Conservation (phyloP, 2,888 invertebrate species). For the Anorthoa munda region DNA sequence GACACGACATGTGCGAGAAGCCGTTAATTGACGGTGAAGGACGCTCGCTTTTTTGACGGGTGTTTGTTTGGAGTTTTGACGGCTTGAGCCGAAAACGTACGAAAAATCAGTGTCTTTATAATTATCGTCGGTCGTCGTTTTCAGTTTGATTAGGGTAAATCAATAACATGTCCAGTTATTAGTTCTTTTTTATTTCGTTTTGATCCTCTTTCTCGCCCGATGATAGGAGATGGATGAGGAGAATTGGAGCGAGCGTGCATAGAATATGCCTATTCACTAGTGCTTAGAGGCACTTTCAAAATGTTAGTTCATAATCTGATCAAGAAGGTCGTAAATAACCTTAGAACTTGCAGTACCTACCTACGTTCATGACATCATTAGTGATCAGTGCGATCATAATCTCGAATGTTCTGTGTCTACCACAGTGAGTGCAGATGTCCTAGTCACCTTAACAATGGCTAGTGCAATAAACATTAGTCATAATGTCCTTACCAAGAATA, state of each 20-base stretch:
- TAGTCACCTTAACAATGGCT: neutral
- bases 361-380: neutral
- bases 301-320: neutral
- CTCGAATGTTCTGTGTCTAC: neutral
- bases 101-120: neutral
- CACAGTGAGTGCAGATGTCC: neutral
- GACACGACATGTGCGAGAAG: neutral
- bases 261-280: neutral
- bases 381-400: neutral
- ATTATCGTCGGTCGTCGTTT: neutral
- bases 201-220: neutral
- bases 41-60: neutral
- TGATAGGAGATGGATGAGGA: neutral
- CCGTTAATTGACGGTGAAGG: conserved; percentile 21
- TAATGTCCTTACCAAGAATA: neutral
- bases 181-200: neutral
- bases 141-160: too few relatives aligned
- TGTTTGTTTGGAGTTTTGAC: neutral
- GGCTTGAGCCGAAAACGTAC: neutral
- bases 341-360: neutral
- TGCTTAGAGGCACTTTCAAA: too few relatives aligned
- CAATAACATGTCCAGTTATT: neutral
- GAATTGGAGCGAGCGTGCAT: neutral
- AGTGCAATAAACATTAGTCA: conserved; percentile 23
- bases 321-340: neutral